Percentiles rank a stretch among this genome's conserved stretches.
These are phyloP conservation scores for Chiridota heheva DNA, from an alignment of 35 echinoderm and acorn worm genomes.

Conservation along the genomic window DNA sequence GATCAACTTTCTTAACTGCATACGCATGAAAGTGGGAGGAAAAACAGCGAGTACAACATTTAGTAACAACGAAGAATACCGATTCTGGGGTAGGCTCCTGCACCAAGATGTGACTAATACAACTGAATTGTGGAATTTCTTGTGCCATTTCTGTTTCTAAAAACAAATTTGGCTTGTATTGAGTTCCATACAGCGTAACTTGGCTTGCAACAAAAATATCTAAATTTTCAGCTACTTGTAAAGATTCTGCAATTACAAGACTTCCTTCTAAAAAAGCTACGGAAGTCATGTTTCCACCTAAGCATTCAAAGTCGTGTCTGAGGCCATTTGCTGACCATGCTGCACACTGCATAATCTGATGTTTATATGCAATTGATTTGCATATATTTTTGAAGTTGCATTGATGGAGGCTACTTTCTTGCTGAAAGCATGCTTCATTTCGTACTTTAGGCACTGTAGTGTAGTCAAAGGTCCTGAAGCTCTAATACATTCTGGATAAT, in stretches of 20 bases:
- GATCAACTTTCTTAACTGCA: background rate
- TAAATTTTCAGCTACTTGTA: slow-evolving; percentile 10
- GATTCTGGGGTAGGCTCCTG: slow-evolving; percentile 5
- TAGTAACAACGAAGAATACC: slow-evolving; percentile 26
- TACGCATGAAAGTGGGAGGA: slow-evolving; percentile 28
- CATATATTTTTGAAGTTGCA: slow-evolving; percentile 69
- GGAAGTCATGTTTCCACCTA: slow-evolving; percentile 19
- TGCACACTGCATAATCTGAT: slow-evolving; percentile 50
- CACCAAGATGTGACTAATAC: slow-evolving; percentile 2
- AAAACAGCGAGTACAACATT: slow-evolving; percentile 3
- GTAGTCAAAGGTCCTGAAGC: slow-evolving; percentile 43
- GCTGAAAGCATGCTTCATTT: slow-evolving; percentile 54
- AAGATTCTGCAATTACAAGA: slow-evolving; percentile 1
- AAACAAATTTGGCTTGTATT: slow-evolving; percentile 19
- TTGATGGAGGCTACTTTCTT: slow-evolving; percentile 48
- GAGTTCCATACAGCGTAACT: background rate
- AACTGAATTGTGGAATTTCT: slow-evolving; percentile 18
- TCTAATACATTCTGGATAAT: slow-evolving; percentile 54
- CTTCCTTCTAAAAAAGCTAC: background rate
- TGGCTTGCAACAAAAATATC: slow-evolving; percentile 26
- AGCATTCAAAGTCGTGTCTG: slow-evolving; percentile 14
- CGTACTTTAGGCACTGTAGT: slow-evolving; percentile 46
- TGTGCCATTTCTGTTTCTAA: slow-evolving; percentile 6
- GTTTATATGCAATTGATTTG: slow-evolving; percentile 46
- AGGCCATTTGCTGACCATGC: slow-evolving; percentile 28